Evolutionary conservation across 2,888 invertebrate genomes (phyloP), one percentile per base, ranked within the genome.

Genomic region (Chaitophorus viminalis): DNA sequence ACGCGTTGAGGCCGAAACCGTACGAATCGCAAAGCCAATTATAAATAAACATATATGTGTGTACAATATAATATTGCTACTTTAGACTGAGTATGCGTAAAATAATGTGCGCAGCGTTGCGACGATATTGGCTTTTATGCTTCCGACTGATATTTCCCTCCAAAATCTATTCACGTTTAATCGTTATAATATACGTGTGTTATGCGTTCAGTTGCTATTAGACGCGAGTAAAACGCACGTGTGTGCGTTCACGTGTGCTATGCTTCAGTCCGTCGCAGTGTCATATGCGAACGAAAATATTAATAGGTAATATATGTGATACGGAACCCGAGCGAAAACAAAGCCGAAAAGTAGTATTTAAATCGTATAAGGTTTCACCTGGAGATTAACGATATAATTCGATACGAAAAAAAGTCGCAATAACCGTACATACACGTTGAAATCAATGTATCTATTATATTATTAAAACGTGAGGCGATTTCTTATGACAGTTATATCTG

Each of bases 21-120:
- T 78, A 78, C 14, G 33, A 78, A 60, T 54, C 54, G 25, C 25
- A 31, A 78, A 78, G 31, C 78, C 78, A 33, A 78, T 78, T 78
- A 77, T 31, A 21, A 17, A 52, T 21, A 31, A 31, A 31, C n/a
- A 18, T 46, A 46, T 3, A 0, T 17, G 17, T 46, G 18, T 9
- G 18, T 18, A 46, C 52, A 52, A 21, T 68, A 29, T 3, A 11
- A 11, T 77, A 60, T 60, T 25, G 60, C 33, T 60, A 78, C 25
- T 78, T n/a, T n/a, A 60, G 33, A 78, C 78, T 60, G 36, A 60
- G 60, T n/a, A 33, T n/a, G 60, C 17, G 78, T 60, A 36, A 60
- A n/a, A 33, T 39, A 60, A n/a, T 78, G 60, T 60, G 33, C 33
- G 60, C 14, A 8, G 33, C 18, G 60, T 36, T 6, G 60, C n/a